Evolutionary conservation across 2,888 invertebrate species (phyloP), one percentile per base, ranked within the genome.

Genomic region (Suillia variegata): DNA sequence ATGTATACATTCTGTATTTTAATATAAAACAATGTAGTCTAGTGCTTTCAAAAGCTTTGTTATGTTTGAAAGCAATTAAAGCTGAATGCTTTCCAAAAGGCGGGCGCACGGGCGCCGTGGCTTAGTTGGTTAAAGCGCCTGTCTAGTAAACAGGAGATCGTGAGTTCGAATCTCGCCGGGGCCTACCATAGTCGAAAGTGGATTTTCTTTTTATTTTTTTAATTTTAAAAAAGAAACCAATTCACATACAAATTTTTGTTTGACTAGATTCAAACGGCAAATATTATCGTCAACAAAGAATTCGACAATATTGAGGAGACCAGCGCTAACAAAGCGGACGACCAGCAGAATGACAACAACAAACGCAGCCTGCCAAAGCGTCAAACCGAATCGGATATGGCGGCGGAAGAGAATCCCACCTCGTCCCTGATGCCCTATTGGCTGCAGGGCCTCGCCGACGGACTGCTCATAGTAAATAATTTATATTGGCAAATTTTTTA

Each of bases 81-180:
- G n/a, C 6, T 38, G n/a, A 13, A 13, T n/a, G 38, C 38, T 38
- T 38, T 4, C 6, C n/a, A n/a, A 38, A 5, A 38, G 4, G 6
- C n/a, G 12, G 38, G n/a, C n/a, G 10, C n/a, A 38, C 6, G 38
- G 80, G 80, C 80, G 80, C 80, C 80, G 80, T 80, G 80, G 80
- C 80, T 80, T 80, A 80, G 80, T 80, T 80, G 80, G 80, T 80
- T 80, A 80, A 80, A 80, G 80, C 80, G 80, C 80, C 80, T 80
- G 80, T 80, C 80, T 80, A 80, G 80, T 80, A 80, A 80, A 80
- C 80, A 80, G 80, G 80, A 80, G 80, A 80, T 80, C 80, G 74
- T 80, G 80, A 80, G 80, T 80, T 80, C 80, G 80, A 80, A 80
- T 80, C 80, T 80, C 80, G 80, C 74, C 80, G 80, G 80, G 79